Base-by-base conservation (phyloP, 2,888 invertebrate genomes). In the Mystacides longicornis region DNA sequence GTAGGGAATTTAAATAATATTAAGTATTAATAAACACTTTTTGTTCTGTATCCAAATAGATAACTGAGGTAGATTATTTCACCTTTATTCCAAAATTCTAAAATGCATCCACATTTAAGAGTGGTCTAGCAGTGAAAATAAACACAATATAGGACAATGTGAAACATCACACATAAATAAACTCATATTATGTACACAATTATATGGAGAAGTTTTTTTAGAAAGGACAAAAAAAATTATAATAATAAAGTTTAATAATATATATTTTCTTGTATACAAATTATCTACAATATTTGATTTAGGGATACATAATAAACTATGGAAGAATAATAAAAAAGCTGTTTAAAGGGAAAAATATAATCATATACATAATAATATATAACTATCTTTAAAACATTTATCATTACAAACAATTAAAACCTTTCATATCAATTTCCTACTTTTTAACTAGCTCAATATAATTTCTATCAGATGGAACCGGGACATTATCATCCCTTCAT, bases 21-120 rank as follows among this genome's bases (percentile, higher is more conserved):
- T 23, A 23, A 52, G 21, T 55, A 46, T 51, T 19, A 73, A 74
- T 71, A 68, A 69, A 72, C 73, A 68, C 71, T 71, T 71, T 74
- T 74, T 72, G 16, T 52, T 51, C 23, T 54, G 75, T 74, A 75
- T 74, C 74, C 75, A 71, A 75, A 76, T 68, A 71, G 74, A 74
- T 75, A 77, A 75, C 71, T 77, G 77, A 77, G 77, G 77, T 77
- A 77, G 77, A 75, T 77, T n/a, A 68, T 68, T 73, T 74, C 68
- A 57, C 50, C 49, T 51, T 45, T 54, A 49, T 43, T 23, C 19
- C 23, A 49, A 55, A 19, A 37, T 23, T 33, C 37, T 37, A 49
- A 48, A 31, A 53, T 23, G 33, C 19, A 48, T 19, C 18, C 18
- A 22, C 7, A 7, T 27, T 46, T 21, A 16, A 46, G 47, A 52